Percentiles rank a stretch among this genome's conserved stretches.
Evolutionary conservation across 2,113 vertebrate genomes (phyloP).

Genomic region (Columbina picui): DNA sequence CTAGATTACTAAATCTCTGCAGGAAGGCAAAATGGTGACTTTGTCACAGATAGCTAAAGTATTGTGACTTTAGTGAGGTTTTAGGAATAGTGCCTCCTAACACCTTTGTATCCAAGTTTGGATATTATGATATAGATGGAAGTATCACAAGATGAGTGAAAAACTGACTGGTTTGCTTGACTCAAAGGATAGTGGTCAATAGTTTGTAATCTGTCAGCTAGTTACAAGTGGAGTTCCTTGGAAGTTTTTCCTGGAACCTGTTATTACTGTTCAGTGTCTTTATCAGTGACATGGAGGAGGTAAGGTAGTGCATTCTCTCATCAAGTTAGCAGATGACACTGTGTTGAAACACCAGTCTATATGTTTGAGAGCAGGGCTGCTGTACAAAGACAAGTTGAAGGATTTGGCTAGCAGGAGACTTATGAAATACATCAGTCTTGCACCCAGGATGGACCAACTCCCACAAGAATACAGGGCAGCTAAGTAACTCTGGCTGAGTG

Average conservation of each 20-base stretch:
- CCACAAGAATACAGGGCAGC: neutral
- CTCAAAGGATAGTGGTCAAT: neutral
- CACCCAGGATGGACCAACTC: neutral
- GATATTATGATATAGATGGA: neutral
- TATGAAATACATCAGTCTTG: neutral
- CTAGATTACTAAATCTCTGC: neutral
- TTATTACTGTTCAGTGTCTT: neutral
- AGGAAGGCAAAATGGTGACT: neutral
- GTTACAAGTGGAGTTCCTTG: neutral
- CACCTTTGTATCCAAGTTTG: neutral
- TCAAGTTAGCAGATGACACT: neutral
- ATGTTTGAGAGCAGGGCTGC: neutral
- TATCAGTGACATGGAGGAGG: neutral
- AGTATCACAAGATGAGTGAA: neutral
- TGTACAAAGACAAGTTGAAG: neutral
- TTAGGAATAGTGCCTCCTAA: neutral
- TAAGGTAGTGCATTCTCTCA: neutral
- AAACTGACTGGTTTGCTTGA: neutral
- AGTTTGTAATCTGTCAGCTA: neutral
- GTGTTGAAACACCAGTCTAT: neutral
- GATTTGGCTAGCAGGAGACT: neutral
- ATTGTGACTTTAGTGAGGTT: neutral
- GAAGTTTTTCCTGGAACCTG: neutral
- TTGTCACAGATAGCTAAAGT: neutral
- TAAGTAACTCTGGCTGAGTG: neutral